phyloP scores from a whole-genome alignment of 92 coral and sea anemone genomes.

The Micromussa lordhowensis region DNA sequence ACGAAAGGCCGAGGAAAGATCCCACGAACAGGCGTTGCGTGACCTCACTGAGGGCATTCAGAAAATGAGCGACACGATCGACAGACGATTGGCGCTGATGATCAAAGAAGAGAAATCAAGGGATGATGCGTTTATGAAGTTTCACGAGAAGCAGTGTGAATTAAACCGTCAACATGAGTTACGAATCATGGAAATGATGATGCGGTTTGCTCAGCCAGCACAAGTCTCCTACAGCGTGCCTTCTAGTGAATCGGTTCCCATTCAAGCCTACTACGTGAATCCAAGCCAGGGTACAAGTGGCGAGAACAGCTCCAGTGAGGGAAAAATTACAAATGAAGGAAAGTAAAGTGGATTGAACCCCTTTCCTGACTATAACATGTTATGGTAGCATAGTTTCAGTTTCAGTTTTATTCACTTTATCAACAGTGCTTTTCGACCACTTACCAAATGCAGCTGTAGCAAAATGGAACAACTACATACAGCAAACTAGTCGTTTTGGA shows the following conservation, averaged over 20 bases:
- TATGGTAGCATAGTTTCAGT: too few species aligned
- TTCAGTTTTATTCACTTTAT: too few species aligned
- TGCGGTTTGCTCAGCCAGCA: neutral
- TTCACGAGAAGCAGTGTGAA: neutral
- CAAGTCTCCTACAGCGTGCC: neutral
- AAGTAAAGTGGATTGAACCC: too few species aligned
- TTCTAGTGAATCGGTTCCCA: neutral
- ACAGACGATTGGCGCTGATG: neutral
- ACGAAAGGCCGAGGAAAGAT: neutral
- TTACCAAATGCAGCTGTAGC: too few species aligned
- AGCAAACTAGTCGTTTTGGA: too few species aligned
- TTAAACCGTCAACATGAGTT: neutral
- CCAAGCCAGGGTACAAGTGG: neutral
- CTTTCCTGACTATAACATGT: too few species aligned
- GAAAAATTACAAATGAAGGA: neutral
- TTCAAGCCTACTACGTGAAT: neutral
- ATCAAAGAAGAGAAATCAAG: neutral
- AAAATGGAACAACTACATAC: too few species aligned
- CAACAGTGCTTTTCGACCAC: too few species aligned
- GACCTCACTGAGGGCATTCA: neutral
- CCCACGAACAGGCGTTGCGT: neutral
- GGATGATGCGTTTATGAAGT: neutral
- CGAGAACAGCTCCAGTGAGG: neutral
- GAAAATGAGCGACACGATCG: neutral
- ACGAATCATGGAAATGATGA: neutral